Evolutionary conservation across 92 coral and sea anemone genomes (phyloP), one percentile per base, ranked within the genome.

Genomic region (Hydrozoanthus gracilis): DNA sequence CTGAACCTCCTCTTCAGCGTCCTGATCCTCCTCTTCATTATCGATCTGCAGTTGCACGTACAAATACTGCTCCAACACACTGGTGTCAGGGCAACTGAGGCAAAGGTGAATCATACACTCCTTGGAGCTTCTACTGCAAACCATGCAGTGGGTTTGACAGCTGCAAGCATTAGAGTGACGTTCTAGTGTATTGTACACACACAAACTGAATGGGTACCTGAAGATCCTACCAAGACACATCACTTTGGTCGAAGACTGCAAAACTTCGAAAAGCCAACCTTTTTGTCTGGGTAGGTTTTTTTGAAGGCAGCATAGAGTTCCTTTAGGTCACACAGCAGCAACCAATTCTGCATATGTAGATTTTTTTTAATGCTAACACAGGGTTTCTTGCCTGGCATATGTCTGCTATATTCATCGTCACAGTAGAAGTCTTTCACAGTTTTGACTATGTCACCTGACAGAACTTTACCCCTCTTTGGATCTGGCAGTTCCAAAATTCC

Each of bases 61-160:
- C 76, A 86, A 86, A 58, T 86, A 86, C 76, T 86, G 79, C 48
- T 76, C 89, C 76, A 65, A 65, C 71, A 65, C 71, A 65, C 71
- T 9, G 39, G 44, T 65, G 71, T 65, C 71, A 86, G 72, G 90
- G 72, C 86, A 78, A 48, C 65, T 68, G 20, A 44, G 71, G 35
- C 49, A 87, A 78, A 71, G 79, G 90, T 87, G 89, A 69, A 87
- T 56, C 89, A 76, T 86, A 64, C 89, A 86, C 89, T 84, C 88
- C 75, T 84, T 84, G 11, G 88, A 71, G 39, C 82, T n/a, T n/a
- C 87, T 69, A 51, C 64, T 83, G 51, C 87, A 83, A 60, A 83
- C 80, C 68, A 85, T 17, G n/a, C 82, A 85, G 61, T 54, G 61
- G 2, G 12, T 12, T 52, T 52, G 60, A 52, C 60, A 52, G 60